phyloP scores from a whole-genome alignment of 37 sponge, comb jelly and placozoan genomes.

The Halisarca cf. caerulea region DNA sequence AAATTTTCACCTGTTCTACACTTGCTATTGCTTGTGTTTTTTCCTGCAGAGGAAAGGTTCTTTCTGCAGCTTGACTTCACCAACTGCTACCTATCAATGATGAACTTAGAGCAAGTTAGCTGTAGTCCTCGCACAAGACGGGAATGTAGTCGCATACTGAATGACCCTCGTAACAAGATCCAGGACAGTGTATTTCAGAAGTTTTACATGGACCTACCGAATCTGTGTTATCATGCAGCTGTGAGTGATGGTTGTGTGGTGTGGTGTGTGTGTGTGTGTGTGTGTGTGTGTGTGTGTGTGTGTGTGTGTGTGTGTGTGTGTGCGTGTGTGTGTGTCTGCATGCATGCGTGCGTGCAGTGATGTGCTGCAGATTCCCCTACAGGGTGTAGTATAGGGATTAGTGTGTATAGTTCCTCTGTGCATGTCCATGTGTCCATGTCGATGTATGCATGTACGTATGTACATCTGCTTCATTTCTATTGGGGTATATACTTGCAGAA shows the following conservation, averaged over 20 bases:
- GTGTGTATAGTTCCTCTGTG: no score
- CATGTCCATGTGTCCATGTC: no score
- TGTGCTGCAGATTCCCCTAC: no score
- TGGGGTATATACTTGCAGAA: no score
- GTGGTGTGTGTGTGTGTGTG: neutral
- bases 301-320: no score
- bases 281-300: neutral
- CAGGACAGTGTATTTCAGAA: constrained; percentile 6
- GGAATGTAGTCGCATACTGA: neutral
- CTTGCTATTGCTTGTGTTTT: neutral
- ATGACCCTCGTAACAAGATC: neutral
- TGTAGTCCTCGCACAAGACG: neutral
- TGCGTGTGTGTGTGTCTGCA: neutral
- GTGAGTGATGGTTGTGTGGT: constrained; percentile 6
- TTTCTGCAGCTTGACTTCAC: constrained; percentile 19
- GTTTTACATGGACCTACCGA: neutral
- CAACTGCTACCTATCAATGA: constrained; percentile 19
- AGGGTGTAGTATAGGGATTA: neutral
- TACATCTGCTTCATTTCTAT: neutral
- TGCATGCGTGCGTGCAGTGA: neutral
- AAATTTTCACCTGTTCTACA: no score
- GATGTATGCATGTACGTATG: neutral
- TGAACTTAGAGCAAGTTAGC: neutral
- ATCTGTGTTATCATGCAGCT: constrained; percentile 6
- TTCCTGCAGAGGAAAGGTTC: neutral